Evolutionary conservation across 2,113 vertebrate species (phyloP).

Genomic region (Elephas maximus): DNA sequence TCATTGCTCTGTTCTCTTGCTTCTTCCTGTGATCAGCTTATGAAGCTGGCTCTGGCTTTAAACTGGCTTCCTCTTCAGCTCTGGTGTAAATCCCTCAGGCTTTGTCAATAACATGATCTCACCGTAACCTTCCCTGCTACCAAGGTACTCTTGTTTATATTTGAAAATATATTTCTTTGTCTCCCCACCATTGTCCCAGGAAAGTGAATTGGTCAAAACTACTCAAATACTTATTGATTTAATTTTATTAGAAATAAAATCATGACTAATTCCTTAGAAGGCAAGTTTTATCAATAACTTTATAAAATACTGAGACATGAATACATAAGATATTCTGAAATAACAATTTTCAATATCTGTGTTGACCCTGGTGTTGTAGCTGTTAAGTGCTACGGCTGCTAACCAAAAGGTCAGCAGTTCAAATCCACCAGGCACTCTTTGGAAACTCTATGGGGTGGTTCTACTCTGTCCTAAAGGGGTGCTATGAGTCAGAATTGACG

Average conservation of each 20-base stretch:
- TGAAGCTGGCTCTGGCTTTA: background rate
- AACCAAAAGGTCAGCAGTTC: too few relatives aligned
- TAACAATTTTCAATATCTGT: background rate
- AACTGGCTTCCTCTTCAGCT: background rate
- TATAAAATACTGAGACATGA: constrained; percentile 7
- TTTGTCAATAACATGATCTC: background rate
- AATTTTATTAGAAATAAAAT: constrained; percentile 56
- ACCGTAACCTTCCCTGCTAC: background rate
- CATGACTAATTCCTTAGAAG: background rate
- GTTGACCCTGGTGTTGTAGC: too few relatives aligned
- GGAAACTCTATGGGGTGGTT: too few relatives aligned
- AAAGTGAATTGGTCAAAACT: background rate
- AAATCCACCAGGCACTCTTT: too few relatives aligned
- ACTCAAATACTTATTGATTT: background rate
- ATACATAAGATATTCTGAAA: constrained; percentile 8
- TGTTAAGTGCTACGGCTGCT: too few relatives aligned
- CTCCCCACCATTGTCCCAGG: background rate
- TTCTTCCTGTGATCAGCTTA: background rate
- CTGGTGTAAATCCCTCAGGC: background rate
- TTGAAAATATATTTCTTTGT: constrained; percentile 13
- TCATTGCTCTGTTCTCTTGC: background rate
- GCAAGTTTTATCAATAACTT: background rate
- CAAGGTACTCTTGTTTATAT: background rate
- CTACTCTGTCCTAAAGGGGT: too few relatives aligned
- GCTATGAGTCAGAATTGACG: too few relatives aligned